These are phyloP conservation scores for Eurystomus glaucurus DNA, from an alignment of 2,797 vertebrate species.

Conservation along the genomic window DNA sequence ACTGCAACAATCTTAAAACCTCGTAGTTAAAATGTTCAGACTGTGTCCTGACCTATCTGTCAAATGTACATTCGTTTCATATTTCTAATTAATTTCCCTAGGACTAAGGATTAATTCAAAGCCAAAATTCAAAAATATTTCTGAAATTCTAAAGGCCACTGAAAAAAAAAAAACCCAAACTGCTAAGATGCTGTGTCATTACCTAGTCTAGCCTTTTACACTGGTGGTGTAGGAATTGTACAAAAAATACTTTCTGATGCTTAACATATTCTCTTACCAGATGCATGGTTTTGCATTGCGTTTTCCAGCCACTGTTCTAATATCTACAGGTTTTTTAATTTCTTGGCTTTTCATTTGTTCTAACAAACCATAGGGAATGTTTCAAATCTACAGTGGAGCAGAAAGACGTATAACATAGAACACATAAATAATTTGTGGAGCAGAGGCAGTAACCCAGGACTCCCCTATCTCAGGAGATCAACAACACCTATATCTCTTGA, in stretches of 20 bases:
- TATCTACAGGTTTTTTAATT: neutral
- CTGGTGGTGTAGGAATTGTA: neutral
- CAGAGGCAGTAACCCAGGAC: neutral
- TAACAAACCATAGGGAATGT: neutral
- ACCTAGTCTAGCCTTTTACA: neutral
- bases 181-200: neutral
- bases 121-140: neutral
- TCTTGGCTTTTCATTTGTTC: neutral
- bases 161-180: neutral
- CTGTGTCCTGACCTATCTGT: neutral
- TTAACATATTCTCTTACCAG: neutral
- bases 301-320: neutral
- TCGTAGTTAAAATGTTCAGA: neutral
- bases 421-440: neutral
- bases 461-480: slow-evolving; percentile 24
- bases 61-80: neutral
- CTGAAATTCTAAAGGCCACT: neutral
- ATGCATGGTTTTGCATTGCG: neutral
- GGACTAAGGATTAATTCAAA: slow-evolving; percentile 3
- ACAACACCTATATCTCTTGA: slow-evolving; percentile 40
- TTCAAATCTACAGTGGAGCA: neutral
- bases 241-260: neutral
- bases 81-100: slow-evolving; percentile 10
- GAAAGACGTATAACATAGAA: neutral
- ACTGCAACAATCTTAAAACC: slow-evolving; percentile 21